Evolutionary conservation across 2,888 invertebrate genomes (phyloP).

Genomic region (Chalcosyrphus nemorum): DNA sequence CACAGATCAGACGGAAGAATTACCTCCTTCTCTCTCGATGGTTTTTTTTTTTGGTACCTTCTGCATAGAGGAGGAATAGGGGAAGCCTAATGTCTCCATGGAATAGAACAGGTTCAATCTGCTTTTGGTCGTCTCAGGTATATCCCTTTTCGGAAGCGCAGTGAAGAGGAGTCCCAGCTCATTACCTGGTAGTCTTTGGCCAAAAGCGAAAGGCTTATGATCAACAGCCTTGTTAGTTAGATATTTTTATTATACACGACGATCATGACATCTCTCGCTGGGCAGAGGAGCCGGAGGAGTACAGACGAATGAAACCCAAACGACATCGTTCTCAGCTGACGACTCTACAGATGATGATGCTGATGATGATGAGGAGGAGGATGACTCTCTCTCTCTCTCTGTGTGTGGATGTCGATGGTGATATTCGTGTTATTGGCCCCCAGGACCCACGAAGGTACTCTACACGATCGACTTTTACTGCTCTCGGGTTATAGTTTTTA

Average conservation of each 20-base stretch:
- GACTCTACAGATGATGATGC: conserved; percentile 2
- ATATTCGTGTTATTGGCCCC: conserved; percentile 42
- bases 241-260: conserved; percentile 46
- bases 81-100: conserved; percentile 29
- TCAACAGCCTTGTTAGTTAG: conserved; percentile 46
- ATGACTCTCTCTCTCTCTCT: no score
- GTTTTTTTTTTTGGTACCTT: conserved; percentile 27
- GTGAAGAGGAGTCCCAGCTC: not conserved
- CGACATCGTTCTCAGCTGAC: conserved; percentile 26
- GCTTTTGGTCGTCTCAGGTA: not conserved
- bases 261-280: conserved; percentile 24
- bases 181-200: conserved; percentile 7
- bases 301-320: conserved; percentile 18
- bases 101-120: conserved; percentile 13
- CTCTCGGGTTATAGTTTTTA: conserved; percentile 46
- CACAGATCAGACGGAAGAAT: conserved; percentile 22
- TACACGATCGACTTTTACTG: conserved; percentile 31
- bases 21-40: not conserved
- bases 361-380: conserved; percentile 10
- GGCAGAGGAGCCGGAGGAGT: not conserved
- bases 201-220: conserved; percentile 37
- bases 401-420: not conserved
- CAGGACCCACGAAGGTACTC: not conserved
- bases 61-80: not conserved
- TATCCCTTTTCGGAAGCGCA: not conserved